Base-by-base conservation (phyloP, 2,113 vertebrate genomes). In the Platichthys flesus region DNA sequence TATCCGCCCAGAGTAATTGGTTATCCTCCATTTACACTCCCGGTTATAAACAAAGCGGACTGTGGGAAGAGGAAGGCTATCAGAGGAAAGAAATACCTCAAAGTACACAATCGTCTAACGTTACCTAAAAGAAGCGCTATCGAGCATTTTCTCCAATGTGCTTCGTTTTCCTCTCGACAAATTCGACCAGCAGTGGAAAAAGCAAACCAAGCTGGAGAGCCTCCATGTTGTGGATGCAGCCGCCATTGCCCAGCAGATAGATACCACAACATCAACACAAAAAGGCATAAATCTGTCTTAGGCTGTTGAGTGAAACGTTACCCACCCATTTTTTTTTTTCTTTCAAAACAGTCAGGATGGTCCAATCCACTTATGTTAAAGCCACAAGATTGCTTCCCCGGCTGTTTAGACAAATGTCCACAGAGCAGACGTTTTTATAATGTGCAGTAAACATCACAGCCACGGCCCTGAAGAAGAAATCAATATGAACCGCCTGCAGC, bases 371-470 rank as follows among this genome's bases (percentile, higher is more conserved):
- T 87, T 45, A 69, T 5, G 49, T 72, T 82, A 55, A 80, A 67
- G 71, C 65, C 70, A 67, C 59, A 74, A 75, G 70, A 79, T 23
- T 54, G 52, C 69, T 81, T 60, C 72, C 67, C 51, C 61, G 55
- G n/a, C 74, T 78, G 78, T 77, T 85, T 45, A 62, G 71, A 84
- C 65, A 69, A 82, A 83, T 18, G 68, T 76, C 71, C 61, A 64
- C 49, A 28, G 14, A 20, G 55, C 59, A 80, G 67, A 80, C 10
- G 31, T 73, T 70, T 80, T 82, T 24, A 67, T 63, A 23, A 56
- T 24, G 42, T 6, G n/a, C 55, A 63, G 56, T 26, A 47, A 63
- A 65, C 76, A 57, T 74, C 52, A 64, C 16, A 42, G 26, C 61
- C 40, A 40, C 42, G 49, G 57, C 75, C 18, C 15, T 18, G 68